Conservation (phyloP, 2,888 invertebrate species). For the Gryllus longicercus region DNA sequence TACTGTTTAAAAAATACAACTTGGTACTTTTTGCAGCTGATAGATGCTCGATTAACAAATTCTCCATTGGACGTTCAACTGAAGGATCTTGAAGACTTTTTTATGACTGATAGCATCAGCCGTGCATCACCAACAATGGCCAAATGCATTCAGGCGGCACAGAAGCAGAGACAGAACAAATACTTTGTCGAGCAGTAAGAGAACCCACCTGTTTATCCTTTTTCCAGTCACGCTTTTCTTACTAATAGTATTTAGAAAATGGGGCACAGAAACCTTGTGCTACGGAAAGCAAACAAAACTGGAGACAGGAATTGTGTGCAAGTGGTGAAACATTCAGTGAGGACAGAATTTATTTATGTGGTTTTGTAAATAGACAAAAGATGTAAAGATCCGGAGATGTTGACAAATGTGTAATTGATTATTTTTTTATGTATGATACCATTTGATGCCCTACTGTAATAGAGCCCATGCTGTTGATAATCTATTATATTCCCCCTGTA, state of each 20-base stretch:
- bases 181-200: conserved; percentile 39
- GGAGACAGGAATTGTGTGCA: not conserved
- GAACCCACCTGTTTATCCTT: not conserved
- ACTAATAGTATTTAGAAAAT: no score
- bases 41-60: conserved; percentile 43
- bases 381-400: not conserved
- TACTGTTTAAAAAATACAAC: no score
- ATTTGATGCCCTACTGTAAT: not conserved
- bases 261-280: not conserved
- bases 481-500: no score
- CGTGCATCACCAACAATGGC: conserved; percentile 98
- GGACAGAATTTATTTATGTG: conserved; percentile 11
- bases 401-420: not conserved
- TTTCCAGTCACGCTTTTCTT: not conserved
- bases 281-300: not conserved
- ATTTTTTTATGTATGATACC: not conserved
- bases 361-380: not conserved
- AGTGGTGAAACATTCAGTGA: not conserved
- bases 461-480: not conserved
- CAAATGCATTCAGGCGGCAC: conserved; percentile 89
- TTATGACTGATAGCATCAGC: conserved; percentile 95
- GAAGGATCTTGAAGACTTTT: conserved; percentile 77
- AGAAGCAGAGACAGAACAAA: conserved; percentile 59
- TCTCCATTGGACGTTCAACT: conserved; percentile 66
- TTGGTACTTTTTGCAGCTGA: conserved; percentile 41